These are phyloP conservation scores for Hyalella azteca DNA, from an alignment of 2,888 invertebrate genomes.

Conservation along the genomic window DNA sequence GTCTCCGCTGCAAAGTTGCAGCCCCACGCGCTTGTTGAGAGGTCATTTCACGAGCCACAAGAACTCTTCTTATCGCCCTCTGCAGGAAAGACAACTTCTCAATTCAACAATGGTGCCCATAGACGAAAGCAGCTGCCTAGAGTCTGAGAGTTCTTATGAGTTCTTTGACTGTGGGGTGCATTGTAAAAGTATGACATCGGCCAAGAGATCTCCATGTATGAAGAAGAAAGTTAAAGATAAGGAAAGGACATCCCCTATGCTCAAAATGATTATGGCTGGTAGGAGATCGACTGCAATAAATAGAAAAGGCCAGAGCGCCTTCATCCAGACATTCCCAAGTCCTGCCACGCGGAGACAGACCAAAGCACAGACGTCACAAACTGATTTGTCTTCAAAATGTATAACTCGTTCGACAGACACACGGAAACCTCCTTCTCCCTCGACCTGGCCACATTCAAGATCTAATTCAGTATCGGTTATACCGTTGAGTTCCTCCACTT, in stretches of 20 bases:
- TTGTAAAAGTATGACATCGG: background rate
- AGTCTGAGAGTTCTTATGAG: background rate
- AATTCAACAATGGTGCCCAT: conserved; percentile 16
- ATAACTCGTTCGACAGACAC: background rate
- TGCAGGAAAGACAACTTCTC: conserved; percentile 11
- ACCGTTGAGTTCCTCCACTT: background rate
- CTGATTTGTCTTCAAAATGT: background rate
- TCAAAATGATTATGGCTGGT: conserved; percentile 15
- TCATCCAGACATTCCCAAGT: background rate
- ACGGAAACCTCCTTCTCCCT: background rate
- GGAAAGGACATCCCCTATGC: background rate
- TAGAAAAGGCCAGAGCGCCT: background rate
- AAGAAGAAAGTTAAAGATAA: background rate
- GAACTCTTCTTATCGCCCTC: conserved; percentile 13
- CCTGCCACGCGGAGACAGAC: background rate
- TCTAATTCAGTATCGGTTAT: no score
- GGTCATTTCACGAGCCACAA: conserved; percentile 1
- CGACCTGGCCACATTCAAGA: background rate
- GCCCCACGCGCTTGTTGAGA: background rate
- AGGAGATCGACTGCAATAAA: background rate
- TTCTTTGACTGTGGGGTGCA: background rate
- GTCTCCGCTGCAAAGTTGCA: conserved; percentile 1
- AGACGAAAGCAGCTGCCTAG: conserved; percentile 22
- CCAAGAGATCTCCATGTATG: background rate
- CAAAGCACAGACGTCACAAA: background rate